These are phyloP conservation scores for Eupithecia vulgata DNA, from an alignment of 2,888 invertebrate species.

Conservation along the genomic window DNA sequence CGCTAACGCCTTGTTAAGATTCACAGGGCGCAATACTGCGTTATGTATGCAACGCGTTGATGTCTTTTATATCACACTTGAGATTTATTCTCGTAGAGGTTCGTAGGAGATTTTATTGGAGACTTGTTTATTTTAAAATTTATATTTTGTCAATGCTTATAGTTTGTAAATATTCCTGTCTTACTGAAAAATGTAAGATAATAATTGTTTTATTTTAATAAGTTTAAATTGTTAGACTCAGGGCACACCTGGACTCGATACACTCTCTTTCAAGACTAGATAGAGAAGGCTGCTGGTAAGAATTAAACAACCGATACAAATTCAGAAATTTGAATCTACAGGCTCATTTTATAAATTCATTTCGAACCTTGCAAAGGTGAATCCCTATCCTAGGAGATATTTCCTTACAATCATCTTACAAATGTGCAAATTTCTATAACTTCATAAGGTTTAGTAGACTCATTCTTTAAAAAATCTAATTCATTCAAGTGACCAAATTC, in stretches of 20 bases:
- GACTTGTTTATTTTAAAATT: background rate
- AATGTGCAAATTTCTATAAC: too few species aligned
- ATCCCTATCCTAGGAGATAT: too few species aligned
- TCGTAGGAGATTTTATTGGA: background rate
- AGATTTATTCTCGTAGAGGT: background rate
- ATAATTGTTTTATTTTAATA: background rate
- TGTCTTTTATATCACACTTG: slow-evolving; percentile 53
- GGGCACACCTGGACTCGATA: background rate
- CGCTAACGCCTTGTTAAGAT: background rate
- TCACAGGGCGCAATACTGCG: slow-evolving; percentile 25
- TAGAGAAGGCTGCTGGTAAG: too few species aligned
- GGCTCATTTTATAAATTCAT: too few species aligned
- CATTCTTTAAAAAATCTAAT: too few species aligned
- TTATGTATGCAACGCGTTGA: slow-evolving; percentile 63
- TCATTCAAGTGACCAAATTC: too few species aligned
- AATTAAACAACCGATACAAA: background rate
- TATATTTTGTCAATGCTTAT: background rate
- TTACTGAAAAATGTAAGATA: background rate
- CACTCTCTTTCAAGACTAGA: too few species aligned
- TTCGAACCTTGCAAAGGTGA: too few species aligned
- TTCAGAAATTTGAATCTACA: background rate
- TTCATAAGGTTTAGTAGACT: too few species aligned
- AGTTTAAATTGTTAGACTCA: background rate
- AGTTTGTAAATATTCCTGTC: background rate
- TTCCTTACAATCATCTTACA: too few species aligned